Evolutionary conservation across 2,888 invertebrate genomes (phyloP).

Genomic region (Thera britannica): DNA sequence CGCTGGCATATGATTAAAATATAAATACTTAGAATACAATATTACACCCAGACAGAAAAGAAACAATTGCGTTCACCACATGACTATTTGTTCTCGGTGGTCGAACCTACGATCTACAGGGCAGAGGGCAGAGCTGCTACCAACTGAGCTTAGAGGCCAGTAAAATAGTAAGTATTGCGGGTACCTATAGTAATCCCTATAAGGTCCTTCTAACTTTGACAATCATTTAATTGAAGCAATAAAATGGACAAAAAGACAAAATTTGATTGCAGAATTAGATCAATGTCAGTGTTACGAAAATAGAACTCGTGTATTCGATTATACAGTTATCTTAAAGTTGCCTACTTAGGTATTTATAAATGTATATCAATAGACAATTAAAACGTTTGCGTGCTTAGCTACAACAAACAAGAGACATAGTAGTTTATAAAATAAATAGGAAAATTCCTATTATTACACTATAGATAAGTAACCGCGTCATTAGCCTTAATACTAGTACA

Average conservation of each 20-base stretch:
- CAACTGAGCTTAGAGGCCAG: too few species aligned
- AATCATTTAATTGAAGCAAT: not conserved
- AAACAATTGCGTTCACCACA: too few species aligned
- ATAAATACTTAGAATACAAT: too few species aligned
- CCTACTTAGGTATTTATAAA: conserved; percentile 45
- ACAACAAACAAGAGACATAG: conserved; percentile 56
- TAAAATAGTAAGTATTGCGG: too few species aligned
- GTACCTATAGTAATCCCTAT: too few species aligned
- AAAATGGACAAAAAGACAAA: conserved; percentile 5
- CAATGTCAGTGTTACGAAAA: conserved; percentile 34
- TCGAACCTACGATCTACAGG: too few species aligned
- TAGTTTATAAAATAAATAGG: conserved; percentile 63
- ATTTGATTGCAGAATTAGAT: conserved; percentile 19
- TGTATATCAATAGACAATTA: conserved; percentile 54
- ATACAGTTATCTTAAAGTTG: too few species aligned
- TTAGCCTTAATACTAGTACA: conserved; percentile 66
- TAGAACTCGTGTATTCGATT: conserved; percentile 14
- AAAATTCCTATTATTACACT: conserved; percentile 77
- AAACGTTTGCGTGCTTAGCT: conserved; percentile 57
- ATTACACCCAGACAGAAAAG: too few species aligned
- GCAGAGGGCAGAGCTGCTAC: too few species aligned
- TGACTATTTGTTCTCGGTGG: too few species aligned
- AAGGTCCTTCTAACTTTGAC: too few species aligned
- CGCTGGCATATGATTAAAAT: too few species aligned
- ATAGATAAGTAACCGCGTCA: conserved; percentile 60